Percentiles rank a stretch among this genome's conserved stretches.
Evolutionary conservation across 2,113 vertebrate species (phyloP).

Genomic region (Nansenia antarctica): DNA sequence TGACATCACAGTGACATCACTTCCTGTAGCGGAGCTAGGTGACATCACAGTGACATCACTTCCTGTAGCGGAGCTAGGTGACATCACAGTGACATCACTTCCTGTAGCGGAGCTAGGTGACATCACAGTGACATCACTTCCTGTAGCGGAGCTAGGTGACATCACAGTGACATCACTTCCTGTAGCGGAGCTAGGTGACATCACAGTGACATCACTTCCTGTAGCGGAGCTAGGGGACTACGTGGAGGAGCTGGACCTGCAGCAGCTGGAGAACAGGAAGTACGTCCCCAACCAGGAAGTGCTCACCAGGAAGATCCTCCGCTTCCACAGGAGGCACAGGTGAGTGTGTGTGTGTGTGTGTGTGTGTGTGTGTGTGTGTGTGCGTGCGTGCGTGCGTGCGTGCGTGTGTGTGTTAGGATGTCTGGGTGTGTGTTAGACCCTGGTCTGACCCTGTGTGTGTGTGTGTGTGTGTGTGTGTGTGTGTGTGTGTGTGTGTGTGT

Average conservation of each 20-base stretch:
- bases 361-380: background rate
- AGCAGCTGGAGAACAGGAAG: slow-evolving; percentile 73
- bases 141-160: no score
- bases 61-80: no score
- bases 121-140: no score
- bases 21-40: no score
- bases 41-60: no score
- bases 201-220: no score
- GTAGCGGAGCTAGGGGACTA: slow-evolving; percentile 81
- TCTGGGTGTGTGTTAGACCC: background rate
- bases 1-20: no score
- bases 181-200: no score
- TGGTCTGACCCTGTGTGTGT: background rate
- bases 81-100: no score
- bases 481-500: background rate
- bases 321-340: slow-evolving; percentile 78
- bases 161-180: no score
- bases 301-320: slow-evolving; percentile 78
- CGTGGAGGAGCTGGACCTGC: slow-evolving; percentile 75
- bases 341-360: slow-evolving; percentile 39
- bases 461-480: background rate
- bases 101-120: no score
- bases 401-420: background rate
- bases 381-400: background rate
- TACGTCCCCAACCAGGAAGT: slow-evolving; percentile 80